Conservation (phyloP, 2,797 vertebrate genomes). For the Pipistrellus kuhlii region DNA sequence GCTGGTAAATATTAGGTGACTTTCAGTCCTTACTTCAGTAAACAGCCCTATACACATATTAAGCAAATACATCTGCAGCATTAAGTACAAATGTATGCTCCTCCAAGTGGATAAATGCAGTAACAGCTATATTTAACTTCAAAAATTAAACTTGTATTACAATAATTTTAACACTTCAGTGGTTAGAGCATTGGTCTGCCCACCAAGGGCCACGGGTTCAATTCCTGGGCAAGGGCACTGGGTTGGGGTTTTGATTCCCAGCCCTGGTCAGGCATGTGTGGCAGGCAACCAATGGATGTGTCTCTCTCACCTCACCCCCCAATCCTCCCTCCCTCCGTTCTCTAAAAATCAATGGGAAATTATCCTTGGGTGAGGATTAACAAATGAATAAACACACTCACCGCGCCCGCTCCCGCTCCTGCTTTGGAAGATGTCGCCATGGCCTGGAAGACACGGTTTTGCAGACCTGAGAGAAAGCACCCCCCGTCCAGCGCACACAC, state of each 20-base stretch:
- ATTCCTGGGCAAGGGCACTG: not conserved
- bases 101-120: not conserved
- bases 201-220: not conserved
- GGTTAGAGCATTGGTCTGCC: not conserved
- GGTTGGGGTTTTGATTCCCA: not conserved
- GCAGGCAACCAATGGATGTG: not conserved
- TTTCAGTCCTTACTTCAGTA: slow-evolving; percentile 25
- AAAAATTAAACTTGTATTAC: slow-evolving; percentile 21
- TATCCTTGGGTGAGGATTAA: not conserved
- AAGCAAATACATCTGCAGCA: not conserved
- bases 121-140: not conserved
- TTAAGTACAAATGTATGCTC: not conserved
- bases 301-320: not conserved
- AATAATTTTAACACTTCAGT: not conserved
- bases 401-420: slow-evolving; percentile 73
- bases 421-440: slow-evolving; percentile 64
- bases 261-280: not conserved
- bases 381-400: slow-evolving; percentile 66
- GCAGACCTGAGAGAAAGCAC: not conserved
- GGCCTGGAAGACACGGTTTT: slow-evolving; percentile 70
- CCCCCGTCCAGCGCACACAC: not conserved
- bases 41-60: not conserved
- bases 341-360: not conserved
- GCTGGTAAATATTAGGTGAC: not conserved
- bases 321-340: not conserved